Evolutionary conservation across 2,797 vertebrate genomes (phyloP).

Genomic region (Coccyzus lansbergi): DNA sequence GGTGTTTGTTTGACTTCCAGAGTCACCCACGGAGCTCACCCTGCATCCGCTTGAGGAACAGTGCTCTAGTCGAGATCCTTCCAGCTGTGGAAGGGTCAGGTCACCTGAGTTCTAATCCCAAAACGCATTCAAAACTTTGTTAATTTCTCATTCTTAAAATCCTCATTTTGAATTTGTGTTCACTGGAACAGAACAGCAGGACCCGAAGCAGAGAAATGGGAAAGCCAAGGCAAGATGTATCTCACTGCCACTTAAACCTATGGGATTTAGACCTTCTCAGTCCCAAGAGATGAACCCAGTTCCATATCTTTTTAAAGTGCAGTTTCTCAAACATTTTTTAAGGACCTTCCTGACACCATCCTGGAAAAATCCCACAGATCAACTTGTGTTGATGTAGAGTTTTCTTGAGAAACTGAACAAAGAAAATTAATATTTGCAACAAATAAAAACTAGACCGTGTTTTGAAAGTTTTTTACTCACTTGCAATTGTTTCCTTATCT

Average conservation of each 20-base stretch:
- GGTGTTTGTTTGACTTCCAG: background rate
- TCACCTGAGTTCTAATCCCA: background rate
- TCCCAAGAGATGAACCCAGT: background rate
- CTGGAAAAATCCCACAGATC: background rate
- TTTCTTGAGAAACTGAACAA: background rate
- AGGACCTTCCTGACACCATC: background rate
- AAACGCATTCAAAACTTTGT: background rate
- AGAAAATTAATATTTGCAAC: background rate
- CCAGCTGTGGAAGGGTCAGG: background rate
- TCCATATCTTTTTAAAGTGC: background rate
- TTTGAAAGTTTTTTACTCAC: background rate
- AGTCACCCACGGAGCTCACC: background rate
- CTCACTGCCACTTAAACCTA: background rate
- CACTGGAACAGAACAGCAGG: background rate
- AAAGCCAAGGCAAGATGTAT: background rate
- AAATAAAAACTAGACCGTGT: background rate
- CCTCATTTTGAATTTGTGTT: background rate
- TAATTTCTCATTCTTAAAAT: background rate
- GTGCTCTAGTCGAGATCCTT: background rate
- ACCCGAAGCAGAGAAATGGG: background rate
- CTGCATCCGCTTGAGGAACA: background rate
- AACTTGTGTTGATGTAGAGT: no score
- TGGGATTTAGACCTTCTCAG: background rate
- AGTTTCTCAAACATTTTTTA: background rate
- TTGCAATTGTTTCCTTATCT: background rate